Percentiles rank a stretch among this genome's conserved stretches.
Conservation (phyloP, 2,797 vertebrate species). For the Gadopsis bispinosus region DNA sequence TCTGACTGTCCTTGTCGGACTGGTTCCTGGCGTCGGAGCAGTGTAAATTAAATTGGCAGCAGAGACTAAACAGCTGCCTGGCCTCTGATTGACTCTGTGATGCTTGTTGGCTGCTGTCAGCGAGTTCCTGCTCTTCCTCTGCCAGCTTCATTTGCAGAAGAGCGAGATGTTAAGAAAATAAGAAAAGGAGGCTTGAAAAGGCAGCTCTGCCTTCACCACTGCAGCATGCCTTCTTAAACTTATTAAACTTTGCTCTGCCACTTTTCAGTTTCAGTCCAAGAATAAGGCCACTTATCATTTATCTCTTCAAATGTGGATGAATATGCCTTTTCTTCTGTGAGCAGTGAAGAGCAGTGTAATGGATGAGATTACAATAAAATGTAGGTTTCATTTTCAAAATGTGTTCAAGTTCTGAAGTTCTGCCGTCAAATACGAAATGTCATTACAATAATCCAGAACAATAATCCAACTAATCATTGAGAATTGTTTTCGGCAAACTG, state of each 20-base stretch:
- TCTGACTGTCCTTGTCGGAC: neutral
- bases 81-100: constrained; percentile 6
- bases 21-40: neutral
- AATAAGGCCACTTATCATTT: no score
- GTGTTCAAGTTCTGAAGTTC: no score
- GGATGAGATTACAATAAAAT: no score
- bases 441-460: no score
- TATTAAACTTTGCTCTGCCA: neutral
- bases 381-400: no score
- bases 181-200: neutral
- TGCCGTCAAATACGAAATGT: no score
- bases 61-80: neutral
- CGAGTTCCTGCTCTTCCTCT: neutral
- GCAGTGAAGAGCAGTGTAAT: no score
- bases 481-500: no score
- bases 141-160: constrained; percentile 17
- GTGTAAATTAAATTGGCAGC: neutral
- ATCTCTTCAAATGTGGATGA: neutral
- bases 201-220: neutral
- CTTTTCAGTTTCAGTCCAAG: no score
- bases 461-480: no score
- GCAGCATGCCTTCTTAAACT: neutral
- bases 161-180: constrained; percentile 6
- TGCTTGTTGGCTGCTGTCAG: constrained; percentile 1
- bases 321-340: neutral